phyloP scores from a whole-genome alignment of 2,113 vertebrate species.

The Sapayoa aenigma region DNA sequence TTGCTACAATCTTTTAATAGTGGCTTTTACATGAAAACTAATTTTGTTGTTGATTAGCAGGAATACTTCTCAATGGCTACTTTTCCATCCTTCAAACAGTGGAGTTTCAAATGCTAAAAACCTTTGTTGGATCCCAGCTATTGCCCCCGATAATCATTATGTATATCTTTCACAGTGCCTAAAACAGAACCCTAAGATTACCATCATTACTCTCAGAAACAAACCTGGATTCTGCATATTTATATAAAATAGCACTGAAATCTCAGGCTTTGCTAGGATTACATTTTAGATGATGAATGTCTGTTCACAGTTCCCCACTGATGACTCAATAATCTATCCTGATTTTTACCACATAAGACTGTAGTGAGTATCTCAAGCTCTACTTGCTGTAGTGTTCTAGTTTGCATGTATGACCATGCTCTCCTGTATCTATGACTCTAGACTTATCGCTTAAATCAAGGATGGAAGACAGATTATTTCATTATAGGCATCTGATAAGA shows the following conservation, averaged over 20 bases:
- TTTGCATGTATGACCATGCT: neutral
- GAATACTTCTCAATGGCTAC: neutral
- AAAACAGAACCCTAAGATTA: neutral
- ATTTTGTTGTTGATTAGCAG: constrained; percentile 54
- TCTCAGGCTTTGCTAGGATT: neutral
- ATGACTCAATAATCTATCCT: neutral
- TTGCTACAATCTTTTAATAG: neutral
- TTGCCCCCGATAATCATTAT: neutral
- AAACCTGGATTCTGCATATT: neutral
- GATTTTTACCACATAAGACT: neutral
- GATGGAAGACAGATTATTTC: neutral
- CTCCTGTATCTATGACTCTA: neutral
- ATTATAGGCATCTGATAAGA: neutral
- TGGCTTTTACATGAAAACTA: neutral
- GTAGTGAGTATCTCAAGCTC: neutral
- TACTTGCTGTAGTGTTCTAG: neutral
- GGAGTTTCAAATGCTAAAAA: neutral
- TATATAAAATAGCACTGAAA: neutral
- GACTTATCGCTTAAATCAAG: neutral
- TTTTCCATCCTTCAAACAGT: constrained; percentile 9
- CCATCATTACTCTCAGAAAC: neutral
- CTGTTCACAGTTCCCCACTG: neutral
- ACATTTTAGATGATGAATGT: neutral
- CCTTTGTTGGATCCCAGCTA: neutral
- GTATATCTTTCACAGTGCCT: neutral